Conservation (phyloP, 2,113 vertebrate species). For the Bufo gargarizans region DNA sequence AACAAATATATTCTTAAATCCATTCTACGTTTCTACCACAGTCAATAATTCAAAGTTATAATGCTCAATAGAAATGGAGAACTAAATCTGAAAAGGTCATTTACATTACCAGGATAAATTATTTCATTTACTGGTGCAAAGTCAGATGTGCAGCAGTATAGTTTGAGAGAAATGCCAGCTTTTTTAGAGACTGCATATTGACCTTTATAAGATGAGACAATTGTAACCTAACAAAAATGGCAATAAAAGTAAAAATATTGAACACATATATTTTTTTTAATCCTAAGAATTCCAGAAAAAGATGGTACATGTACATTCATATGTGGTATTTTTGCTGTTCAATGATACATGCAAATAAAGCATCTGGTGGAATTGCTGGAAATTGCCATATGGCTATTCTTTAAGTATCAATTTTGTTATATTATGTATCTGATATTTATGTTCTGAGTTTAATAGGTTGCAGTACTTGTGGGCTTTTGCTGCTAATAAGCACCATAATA, state of each 20-base stretch:
- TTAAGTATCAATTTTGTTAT: no score
- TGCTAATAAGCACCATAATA: no score
- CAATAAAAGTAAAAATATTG: conserved; percentile 28
- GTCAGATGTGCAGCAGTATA: neutral
- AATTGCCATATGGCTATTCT: no score
- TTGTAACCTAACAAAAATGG: conserved; percentile 38
- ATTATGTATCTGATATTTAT: no score
- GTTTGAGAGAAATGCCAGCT: neutral
- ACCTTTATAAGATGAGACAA: conserved; percentile 53
- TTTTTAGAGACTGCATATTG: conserved; percentile 45
- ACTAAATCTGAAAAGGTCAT: conserved; percentile 53
- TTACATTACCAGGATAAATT: conserved; percentile 49
- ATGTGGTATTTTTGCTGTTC: no score
- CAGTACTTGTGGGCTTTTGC: no score
- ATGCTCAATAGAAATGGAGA: conserved; percentile 50
- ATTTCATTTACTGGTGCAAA: conserved; percentile 32
- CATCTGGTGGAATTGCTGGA: no score
- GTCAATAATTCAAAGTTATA: conserved; percentile 47
- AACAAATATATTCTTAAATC: conserved; percentile 26
- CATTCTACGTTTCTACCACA: conserved; percentile 3
- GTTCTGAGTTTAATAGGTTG: no score
- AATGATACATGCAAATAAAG: no score
- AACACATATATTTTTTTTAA: neutral
- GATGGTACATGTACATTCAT: neutral
- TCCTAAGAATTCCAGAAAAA: neutral